These are phyloP conservation scores for Entelurus aequoreus DNA, from an alignment of 2,113 vertebrate genomes.

Conservation along the genomic window DNA sequence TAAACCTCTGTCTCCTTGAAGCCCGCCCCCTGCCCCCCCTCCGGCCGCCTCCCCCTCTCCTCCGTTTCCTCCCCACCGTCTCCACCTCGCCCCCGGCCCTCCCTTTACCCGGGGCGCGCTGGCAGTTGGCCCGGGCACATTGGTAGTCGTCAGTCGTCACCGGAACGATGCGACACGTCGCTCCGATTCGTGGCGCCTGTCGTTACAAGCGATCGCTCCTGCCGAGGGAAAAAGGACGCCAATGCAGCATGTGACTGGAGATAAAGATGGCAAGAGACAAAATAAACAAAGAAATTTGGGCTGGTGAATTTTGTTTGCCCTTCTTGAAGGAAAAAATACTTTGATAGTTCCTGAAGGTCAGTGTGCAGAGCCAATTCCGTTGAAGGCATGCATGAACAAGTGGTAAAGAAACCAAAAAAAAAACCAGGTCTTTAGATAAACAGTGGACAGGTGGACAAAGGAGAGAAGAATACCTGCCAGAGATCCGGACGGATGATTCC, in stretches of 20 bases:
- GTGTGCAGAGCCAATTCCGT: slow-evolving; percentile 47
- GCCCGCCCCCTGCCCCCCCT: too few species aligned
- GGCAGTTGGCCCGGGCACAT: slow-evolving; percentile 60
- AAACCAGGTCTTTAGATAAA: slow-evolving; percentile 49
- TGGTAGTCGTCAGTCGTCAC: slow-evolving; percentile 65
- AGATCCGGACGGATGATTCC: slow-evolving; percentile 65
- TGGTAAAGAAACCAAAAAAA: background rate
- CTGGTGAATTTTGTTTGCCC: slow-evolving; percentile 8
- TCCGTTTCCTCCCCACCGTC: too few species aligned
- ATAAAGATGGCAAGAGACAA: slow-evolving; percentile 55
- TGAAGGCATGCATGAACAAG: slow-evolving; percentile 45
- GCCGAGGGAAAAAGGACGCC: slow-evolving; percentile 63
- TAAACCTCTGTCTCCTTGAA: slow-evolving; percentile 52
- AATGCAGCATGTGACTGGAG: slow-evolving; percentile 56
- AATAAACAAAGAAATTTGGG: slow-evolving; percentile 47
- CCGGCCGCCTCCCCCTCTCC: slow-evolving; percentile 13
- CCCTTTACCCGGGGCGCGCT: slow-evolving; percentile 36
- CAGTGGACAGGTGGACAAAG: slow-evolving; percentile 56
- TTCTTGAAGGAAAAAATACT: slow-evolving; percentile 1
- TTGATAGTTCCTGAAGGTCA: slow-evolving; percentile 58
- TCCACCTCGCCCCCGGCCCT: slow-evolving; percentile 19
- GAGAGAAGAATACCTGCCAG: slow-evolving; percentile 30
- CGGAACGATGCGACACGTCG: slow-evolving; percentile 58
- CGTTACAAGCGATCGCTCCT: slow-evolving; percentile 61
- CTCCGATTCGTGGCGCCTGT: slow-evolving; percentile 58